phyloP scores from a whole-genome alignment of 2,113 vertebrate species.

The Rhinichthys klamathensis region DNA sequence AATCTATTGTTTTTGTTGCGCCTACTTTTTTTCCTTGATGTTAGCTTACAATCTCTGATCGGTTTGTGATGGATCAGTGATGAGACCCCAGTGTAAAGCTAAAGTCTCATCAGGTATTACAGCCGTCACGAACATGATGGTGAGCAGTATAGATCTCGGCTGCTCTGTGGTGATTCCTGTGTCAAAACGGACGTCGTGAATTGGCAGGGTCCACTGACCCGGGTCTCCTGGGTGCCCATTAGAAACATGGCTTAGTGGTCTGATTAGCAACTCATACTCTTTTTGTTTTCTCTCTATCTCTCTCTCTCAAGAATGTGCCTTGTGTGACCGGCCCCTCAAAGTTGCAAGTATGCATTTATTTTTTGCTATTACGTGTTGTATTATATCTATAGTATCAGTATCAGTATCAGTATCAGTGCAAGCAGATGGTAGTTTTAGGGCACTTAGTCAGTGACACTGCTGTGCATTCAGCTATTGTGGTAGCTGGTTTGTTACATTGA shows the following conservation, averaged over 20 bases:
- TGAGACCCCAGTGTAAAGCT: constrained; percentile 35
- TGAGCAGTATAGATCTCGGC: constrained; percentile 58
- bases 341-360: not conserved
- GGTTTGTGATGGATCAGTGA: constrained; percentile 1
- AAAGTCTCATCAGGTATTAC: constrained; percentile 57
- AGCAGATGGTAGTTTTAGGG: not conserved
- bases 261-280: constrained; percentile 54
- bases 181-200: constrained; percentile 55
- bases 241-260: constrained; percentile 52
- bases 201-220: constrained; percentile 54
- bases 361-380: not conserved
- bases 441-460: not conserved
- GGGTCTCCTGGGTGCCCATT: constrained; percentile 67
- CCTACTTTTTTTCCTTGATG: constrained; percentile 9
- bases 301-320: not conserved
- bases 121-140: constrained; percentile 55
- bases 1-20: not conserved
- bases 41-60: constrained; percentile 9
- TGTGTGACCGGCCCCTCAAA: not conserved
- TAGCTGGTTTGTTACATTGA: not conserved
- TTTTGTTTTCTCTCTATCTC: not conserved
- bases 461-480: not conserved
- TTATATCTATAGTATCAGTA: not conserved
- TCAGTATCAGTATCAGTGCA: not conserved
- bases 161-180: constrained; percentile 53